Base-by-base conservation (phyloP, 2,888 invertebrate species). In the Elysia crispata region DNA sequence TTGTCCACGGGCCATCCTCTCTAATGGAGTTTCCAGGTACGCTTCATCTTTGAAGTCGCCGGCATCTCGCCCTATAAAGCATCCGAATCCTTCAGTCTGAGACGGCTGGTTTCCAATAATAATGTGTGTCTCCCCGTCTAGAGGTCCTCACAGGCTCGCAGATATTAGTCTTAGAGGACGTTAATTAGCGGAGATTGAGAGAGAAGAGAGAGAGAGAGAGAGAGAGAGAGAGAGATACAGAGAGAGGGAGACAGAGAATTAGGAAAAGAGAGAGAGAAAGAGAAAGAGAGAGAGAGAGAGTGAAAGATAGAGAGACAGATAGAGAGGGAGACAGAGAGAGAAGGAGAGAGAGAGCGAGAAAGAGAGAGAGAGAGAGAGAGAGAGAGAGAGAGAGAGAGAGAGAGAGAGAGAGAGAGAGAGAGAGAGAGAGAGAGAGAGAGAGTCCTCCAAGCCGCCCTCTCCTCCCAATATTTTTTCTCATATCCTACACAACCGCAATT, bases 321-420 rank as follows among this genome's bases (percentile, higher is more conserved):
- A 60, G 60, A 60, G 60, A 60, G 60, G 3, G 60, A 8, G 60
- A 60, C 3, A 41, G 41, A 41, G 11, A 60, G 60, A 60, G 60
- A n/a, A n/a, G n/a, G n/a, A n/a, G n/a, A n/a, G n/a, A n/a, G n/a
- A n/a, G n/a, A n/a, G n/a, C n/a, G n/a, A n/a, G n/a, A n/a, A n/a
- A n/a, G n/a, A n/a, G n/a, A n/a, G n/a, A n/a, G n/a, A 54, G 54
- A 54, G 54, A 60, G 60, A 60, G 60, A 60, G 60, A 60, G 60
- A 60, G 60, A 60, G 60, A 60, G 60, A 60, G 60, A 60, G 60
- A 60, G 60, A 60, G 60, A 60, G 60, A 60, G 60, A 60, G 60
- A 60, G 60, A 60, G 60, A 60, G 60, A 60, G 60, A 60, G 60
- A 60, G 60, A 60, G 60, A 60, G 60, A 60, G 60, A 60, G 60